phyloP scores from a whole-genome alignment of 2,888 invertebrate genomes.

The Brachylomia viminalis region DNA sequence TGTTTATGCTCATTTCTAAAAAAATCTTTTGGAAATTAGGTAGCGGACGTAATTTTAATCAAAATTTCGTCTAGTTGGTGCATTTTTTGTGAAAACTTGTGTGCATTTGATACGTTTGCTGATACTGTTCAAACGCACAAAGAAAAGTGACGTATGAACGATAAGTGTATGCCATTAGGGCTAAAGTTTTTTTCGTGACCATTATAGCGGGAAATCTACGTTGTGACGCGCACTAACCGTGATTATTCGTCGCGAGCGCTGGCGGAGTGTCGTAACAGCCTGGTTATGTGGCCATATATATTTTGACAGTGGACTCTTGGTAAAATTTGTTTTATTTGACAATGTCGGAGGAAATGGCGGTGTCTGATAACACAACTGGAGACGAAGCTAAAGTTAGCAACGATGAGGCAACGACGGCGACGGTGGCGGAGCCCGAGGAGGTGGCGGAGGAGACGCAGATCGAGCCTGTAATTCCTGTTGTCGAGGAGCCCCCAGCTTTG shows the following conservation, averaged over 20 bases:
- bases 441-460: conserved; percentile 66
- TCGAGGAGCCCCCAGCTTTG: conserved; percentile 67
- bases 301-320: conserved; percentile 82
- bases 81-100: conserved; percentile 48
- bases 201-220: conserved; percentile 89
- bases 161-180: conserved; percentile 69
- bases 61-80: conserved; percentile 64
- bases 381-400: conserved; percentile 79
- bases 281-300: conserved; percentile 85
- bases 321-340: conserved; percentile 83
- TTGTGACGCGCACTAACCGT: conserved; percentile 87
- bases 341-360: conserved; percentile 90
- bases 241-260: conserved; percentile 80
- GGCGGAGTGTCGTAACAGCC: conserved; percentile 81
- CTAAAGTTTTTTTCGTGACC: conserved; percentile 76
- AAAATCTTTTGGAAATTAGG: conserved; percentile 74
- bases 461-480: conserved; percentile 67
- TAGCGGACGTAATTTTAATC: conserved; percentile 75
- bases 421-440: conserved; percentile 71
- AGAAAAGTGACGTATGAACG: conserved; percentile 64
- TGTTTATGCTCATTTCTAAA: conserved; percentile 87
- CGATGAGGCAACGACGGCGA: conserved; percentile 74
- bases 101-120: conserved; percentile 29
- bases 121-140: conserved; percentile 34
- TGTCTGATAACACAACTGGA: conserved; percentile 84